Evolutionary conservation across 2,113 vertebrate genomes (phyloP).

Genomic region (Colius striatus): DNA sequence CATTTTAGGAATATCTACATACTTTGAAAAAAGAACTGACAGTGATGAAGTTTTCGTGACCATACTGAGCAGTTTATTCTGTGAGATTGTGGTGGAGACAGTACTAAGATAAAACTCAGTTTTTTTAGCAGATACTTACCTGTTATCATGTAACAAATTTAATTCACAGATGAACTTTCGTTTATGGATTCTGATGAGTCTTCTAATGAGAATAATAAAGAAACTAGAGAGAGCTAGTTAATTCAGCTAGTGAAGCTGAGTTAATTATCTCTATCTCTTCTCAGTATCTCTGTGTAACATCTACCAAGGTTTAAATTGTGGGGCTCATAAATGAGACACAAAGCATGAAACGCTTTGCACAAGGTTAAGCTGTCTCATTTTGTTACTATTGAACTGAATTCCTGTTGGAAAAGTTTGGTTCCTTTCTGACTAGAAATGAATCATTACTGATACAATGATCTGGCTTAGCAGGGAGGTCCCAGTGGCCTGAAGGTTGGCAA

Average conservation of each 20-base stretch:
- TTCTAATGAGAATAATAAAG: neutral
- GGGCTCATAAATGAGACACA: rapidly evolving
- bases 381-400: neutral
- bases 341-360: neutral
- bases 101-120: neutral
- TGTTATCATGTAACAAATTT: neutral
- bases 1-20: neutral
- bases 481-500: too few relatives aligned
- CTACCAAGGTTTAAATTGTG: neutral
- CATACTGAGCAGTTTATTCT: neutral
- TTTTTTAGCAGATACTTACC: neutral
- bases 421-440: neutral
- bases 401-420: neutral
- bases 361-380: neutral
- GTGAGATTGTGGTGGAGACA: neutral
- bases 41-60: neutral
- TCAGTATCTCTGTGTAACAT: neutral
- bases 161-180: neutral
- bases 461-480: too few relatives aligned
- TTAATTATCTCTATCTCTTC: neutral
- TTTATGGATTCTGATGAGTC: neutral
- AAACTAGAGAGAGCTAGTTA: neutral
- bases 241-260: neutral
- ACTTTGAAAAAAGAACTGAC: neutral
- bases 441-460: neutral